Base-by-base conservation (phyloP, 2,113 vertebrate genomes). In the Scomber scombrus region DNA sequence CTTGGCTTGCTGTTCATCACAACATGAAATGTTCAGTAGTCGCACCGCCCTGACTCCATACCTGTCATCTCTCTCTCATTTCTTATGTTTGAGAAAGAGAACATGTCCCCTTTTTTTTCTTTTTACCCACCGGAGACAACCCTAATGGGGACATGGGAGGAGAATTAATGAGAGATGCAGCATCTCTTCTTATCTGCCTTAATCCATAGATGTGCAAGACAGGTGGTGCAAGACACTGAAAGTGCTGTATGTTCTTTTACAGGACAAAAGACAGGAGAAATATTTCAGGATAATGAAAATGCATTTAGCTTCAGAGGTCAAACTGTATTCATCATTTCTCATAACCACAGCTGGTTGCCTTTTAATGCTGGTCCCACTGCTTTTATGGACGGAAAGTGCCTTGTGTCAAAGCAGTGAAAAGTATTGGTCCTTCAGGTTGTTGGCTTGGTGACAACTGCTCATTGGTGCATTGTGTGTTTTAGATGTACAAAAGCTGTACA, bases 261-360 rank as follows among this genome's bases (percentile, higher is more conserved):
- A 68, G 74, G 67, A 77, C 46, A 67, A 78, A 81, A 73, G 75
- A 78, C 50, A 71, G 70, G 62, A 63, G 61, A 49, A 43, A 82
- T 85, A 50, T 75, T 89, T 91, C 76, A 81, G 55, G 71, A 81
- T 78, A 80, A 87, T 87, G 77, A 80, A 91, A 90, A 72, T 23
- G 66, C 62, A 83, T 83, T 85, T 72, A 49, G 69, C 85, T 78
- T 56, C 58, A 73, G 81, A 91, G 84, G 87, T 92, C 89, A 90
- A 87, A 72, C 72, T 64, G 64, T 74, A 67, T 80, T 82, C 84
- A 84, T 88, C 73, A 75, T 86, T 86, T 76, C 79, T 89, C 69
- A 80, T 87, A 85, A 87, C 64, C 87, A 86, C 89, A 90, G 86
- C 78, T 88, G 90, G 85, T 88, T 93, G 88, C 75, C 70, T 89